Evolutionary conservation across 1,140 invertebrate species (phyloP), one percentile per base, ranked within the genome.

Genomic region (Drosophila nigrodunni): DNA sequence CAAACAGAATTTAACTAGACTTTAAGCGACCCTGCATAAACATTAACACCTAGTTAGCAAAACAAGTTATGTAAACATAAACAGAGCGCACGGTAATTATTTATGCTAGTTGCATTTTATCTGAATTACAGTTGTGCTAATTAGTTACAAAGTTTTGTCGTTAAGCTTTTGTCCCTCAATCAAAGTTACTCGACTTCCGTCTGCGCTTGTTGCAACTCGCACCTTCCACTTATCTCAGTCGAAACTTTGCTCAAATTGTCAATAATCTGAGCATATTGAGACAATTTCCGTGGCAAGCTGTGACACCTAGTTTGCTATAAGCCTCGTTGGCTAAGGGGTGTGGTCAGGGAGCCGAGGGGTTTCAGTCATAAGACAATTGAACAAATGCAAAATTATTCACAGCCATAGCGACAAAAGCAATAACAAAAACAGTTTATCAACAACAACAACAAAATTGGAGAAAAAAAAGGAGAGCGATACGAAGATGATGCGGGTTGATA

Each of bases 231-330:
- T 47, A 37, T 62, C 47, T 46, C 13, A 10, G 54, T 10, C 13
- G 7, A 37, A 67, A 59, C 52, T 58, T 58, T 11, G 10, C 35
- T 59, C 5, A 47, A 64, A 59, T 76, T 58, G 54, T 41, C 62
- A 79, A 71, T 72, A 67, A 74, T 30, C 54, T 52, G 35, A 37
- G 10, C 61, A 66, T 74, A 80, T 85, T 78, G 74, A 60, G 58
- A 67, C 62, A 54, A 71, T 80, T 78, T 80, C 52, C 78, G 47
- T 44, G 44, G 50, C 41, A 85, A 80, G 44, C 44, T 70, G 58
- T 64, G 58, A 50, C 72, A 61, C 50, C 64, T 62, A 11, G 15
- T 15, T 7, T 4, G 43, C 39, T 15, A 2, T 6, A 15, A 50
- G 11, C 11, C n/a, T 0, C 7, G 41, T 0, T n/a, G 46, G 44